Base-by-base conservation (phyloP, 1,140 invertebrate species). In the Elysia chlorotica region DNA sequence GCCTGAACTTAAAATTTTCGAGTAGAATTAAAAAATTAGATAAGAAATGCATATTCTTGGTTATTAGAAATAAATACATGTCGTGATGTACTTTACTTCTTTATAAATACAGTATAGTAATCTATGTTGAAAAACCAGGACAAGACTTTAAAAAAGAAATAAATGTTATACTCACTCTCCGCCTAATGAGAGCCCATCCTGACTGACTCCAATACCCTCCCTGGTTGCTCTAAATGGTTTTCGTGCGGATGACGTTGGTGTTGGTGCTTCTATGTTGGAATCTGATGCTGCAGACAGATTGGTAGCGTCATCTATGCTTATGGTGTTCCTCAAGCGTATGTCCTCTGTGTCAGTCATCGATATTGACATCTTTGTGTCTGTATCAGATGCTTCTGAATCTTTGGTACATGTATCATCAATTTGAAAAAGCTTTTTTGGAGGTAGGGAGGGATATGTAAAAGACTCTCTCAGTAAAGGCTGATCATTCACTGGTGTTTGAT, bases 191-290 rank as follows among this genome's bases (percentile, higher is more conserved):
- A 38, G 53, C 21, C 59, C 67, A 35, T 38, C 36, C 38, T 33
- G 35, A 23, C 38, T 67, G 38, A 67, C 31, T 37, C 67, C 54
- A 36, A 36, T 21, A 19, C 67, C 54, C 4, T 69, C 67, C n/a
- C 36, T 69, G 31, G 53, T 69, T n/a, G 65, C 38, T 54, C 65
- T 1, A 2, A 38, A 25, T 14, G 3, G 35, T 30, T 59, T 69
- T 4, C 54, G 37, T 25, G 41, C 10, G 10, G 41, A 48, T 38
- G 74, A 74, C 25, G 73, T 59, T 5, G 73, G 75, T 37, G 74
- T 75, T 33, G 78, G 75, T 23, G 72, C 71, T 48, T 67, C 73
- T 35, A 68, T 54, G 19, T 62, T 65, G 1, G 73, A 59, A 35
- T 73, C 65, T 28, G 71, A 73, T 5, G 63, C 62, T 0, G n/a